Evolutionary conservation across 2,888 invertebrate genomes (phyloP), one percentile per base, ranked within the genome.

Genomic region (Latrodectus elegans): DNA sequence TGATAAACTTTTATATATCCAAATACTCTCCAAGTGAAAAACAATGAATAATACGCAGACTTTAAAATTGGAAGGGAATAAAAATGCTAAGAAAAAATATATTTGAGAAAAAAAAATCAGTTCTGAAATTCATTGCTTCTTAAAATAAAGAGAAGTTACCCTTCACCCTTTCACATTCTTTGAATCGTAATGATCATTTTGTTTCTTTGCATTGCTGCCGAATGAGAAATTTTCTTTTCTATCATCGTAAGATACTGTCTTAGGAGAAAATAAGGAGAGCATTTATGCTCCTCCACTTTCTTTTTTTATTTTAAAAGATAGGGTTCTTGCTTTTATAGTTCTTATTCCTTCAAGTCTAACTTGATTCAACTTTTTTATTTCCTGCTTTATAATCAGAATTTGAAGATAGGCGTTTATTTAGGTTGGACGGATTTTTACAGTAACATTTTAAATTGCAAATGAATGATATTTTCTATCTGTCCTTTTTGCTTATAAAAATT

Each of bases 161-260:
- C 77, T 65, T 67, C 74, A 78, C 49, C 73, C 77, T 64, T 74
- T 60, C 53, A 64, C 72, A 72, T 80, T 51, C 70, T 73, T 78
- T 84, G 84, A 78, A 84, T 84, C 72, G 71, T 84, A 84, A 84
- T 84, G 84, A 84, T 78, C 77, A 78, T 84, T 84, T 84, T 84
- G 84, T 84, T 75, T 84, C 84, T 84, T 84, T 52, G 52, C 65
- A 49, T 78, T 53, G 72, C 72, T 65, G 10, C 73, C 67, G 77
- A 77, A 84, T 84, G 84, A 84, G 84, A 73, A 78, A 72, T 76
- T 76, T 71, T 71, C 76, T 64, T 55, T 49, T 68, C 49, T 53
- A 52, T 52, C 73, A 60, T 67, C 14, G n/a, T 51, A 49, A 60
- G 73, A 53, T 77, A 53, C 81, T 51, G 81, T 53, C 82, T 75